A percentile compares a stretch with the other conserved stretches of the same genome.
phyloP scores from a whole-genome alignment of 2,113 vertebrate species.

The Bolborhynchus lineola region DNA sequence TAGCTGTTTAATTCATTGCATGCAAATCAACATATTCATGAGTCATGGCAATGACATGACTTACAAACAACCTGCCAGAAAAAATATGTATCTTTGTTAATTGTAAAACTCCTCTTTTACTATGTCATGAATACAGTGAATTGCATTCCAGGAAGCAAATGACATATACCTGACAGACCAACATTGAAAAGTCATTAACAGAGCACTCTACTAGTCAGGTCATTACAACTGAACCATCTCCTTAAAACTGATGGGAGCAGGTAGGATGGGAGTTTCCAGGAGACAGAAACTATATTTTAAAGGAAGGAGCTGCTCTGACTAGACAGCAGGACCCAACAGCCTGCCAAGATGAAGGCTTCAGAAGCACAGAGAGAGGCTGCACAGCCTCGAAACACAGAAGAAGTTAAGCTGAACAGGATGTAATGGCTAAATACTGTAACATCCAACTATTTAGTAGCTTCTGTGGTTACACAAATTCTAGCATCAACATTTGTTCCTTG shows the following conservation, averaged over 20 bases:
- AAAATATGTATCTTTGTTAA: not conserved
- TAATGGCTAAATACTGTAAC: not conserved
- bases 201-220: not conserved
- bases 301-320: not conserved
- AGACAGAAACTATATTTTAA: not conserved
- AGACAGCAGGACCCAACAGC: not conserved
- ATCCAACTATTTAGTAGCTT: not conserved
- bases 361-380: not conserved
- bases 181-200: not conserved
- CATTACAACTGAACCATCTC: not conserved
- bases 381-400: not conserved
- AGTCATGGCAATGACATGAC: not conserved
- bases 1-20: not conserved
- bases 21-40: not conserved
- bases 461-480: not conserved
- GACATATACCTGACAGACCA: not conserved
- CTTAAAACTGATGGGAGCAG: not conserved
- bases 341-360: not conserved
- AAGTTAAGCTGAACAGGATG: not conserved
- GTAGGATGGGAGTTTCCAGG: not conserved
- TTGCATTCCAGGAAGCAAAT: not conserved
- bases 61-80: not conserved
- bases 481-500: not conserved
- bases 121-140: not conserved
- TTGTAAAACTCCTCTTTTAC: not conserved